Conservation (phyloP, 2,113 vertebrate species). For the Ceyx margarethae region DNA sequence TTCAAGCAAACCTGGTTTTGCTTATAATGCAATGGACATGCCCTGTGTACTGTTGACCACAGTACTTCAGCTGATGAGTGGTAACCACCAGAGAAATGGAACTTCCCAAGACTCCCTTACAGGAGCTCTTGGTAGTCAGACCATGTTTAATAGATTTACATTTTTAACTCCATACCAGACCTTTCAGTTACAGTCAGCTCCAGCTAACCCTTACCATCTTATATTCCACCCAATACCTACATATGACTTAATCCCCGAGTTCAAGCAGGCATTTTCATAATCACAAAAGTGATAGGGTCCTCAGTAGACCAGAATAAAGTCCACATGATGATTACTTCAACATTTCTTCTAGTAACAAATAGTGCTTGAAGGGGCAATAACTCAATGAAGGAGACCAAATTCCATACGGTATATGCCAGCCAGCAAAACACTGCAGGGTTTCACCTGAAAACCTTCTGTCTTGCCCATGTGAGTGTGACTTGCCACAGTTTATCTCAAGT, state of each 20-base stretch:
- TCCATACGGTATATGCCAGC: neutral
- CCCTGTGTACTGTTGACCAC: neutral
- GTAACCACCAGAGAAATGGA: neutral
- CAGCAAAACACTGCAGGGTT: neutral
- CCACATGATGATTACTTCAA: neutral
- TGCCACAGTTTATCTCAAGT: neutral
- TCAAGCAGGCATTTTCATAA: neutral
- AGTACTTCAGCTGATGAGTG: neutral
- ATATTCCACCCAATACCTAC: neutral
- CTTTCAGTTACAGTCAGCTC: neutral
- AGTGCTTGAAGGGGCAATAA: neutral
- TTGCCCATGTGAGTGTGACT: neutral
- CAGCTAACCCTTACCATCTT: neutral
- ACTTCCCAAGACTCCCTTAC: neutral
- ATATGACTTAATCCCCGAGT: neutral
- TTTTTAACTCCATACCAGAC: neutral
- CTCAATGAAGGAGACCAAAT: neutral
- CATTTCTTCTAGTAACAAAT: neutral
- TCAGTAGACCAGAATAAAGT: neutral
- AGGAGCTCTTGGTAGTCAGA: neutral
- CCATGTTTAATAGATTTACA: neutral
- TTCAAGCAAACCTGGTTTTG: neutral
- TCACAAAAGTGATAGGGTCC: neutral
- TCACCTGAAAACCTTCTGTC: neutral
- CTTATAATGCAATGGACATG: neutral